phyloP scores from a whole-genome alignment of 2,113 vertebrate species.

The Anseranas semipalmata region DNA sequence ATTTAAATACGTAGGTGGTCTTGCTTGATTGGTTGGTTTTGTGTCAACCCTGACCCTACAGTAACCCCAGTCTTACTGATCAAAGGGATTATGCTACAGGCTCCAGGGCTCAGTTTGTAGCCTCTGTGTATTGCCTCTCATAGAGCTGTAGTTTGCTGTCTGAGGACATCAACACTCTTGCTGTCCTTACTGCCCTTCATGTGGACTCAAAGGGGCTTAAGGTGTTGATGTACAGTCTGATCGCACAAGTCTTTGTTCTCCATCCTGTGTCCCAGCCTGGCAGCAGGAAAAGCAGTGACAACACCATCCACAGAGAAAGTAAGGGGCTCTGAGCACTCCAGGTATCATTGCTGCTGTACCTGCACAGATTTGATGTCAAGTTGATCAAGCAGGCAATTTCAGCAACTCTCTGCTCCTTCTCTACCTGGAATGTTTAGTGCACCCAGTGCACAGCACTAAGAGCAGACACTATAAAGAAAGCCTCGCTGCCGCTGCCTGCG shows the following conservation, averaged over 20 bases:
- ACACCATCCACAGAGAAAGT: accelerated
- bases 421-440: neutral
- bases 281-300: neutral
- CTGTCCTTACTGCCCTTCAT: neutral
- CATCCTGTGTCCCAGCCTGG: neutral
- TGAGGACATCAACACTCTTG: neutral
- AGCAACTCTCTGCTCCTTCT: neutral
- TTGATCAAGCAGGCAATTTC: neutral
- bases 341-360: neutral
- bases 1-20: slow-evolving; percentile 73
- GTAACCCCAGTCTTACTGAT: slow-evolving; percentile 73
- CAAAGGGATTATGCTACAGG: slow-evolving; percentile 66
- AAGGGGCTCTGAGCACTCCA: neutral
- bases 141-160: neutral
- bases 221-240: neutral
- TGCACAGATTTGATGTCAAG: neutral
- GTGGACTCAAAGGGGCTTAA: neutral
- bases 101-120: slow-evolving; percentile 27
- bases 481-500: accelerated
- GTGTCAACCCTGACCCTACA: slow-evolving; percentile 72
- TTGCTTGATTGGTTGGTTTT: slow-evolving; percentile 64
- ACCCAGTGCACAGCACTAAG: neutral
- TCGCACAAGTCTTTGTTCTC: neutral
- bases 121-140: neutral
- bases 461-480: neutral